Base-by-base conservation (phyloP, 1,140 invertebrate species). In the Polypedilum vanderplanki region DNA sequence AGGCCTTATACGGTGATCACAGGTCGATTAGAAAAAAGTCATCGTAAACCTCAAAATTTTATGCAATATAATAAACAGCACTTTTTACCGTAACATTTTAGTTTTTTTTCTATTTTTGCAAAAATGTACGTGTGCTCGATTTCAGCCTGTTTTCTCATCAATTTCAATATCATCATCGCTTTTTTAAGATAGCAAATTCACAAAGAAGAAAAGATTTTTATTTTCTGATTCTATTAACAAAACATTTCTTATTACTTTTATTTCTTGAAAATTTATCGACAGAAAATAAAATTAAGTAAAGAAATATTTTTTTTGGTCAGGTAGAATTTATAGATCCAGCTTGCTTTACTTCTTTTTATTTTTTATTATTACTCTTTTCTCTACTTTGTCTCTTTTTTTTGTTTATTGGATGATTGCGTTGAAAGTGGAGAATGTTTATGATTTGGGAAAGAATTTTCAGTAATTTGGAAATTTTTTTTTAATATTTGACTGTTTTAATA, bases 321-420 rank as follows among this genome's bases (percentile, higher is more conserved):
- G 65, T 70, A 70, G 18, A 70, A 70, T 70, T 70, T 70, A 70
- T 70, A 70, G 65, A 70, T 70, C 17, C 65, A 70, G 65, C 65
- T 70, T 57, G n/a, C 12, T 57, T 57, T 57, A 57, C n/a, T 57
- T 57, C 46, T 12, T 57, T n/a, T 57, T 41, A 41, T 41, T 41
- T 46, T 46, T 46, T 15, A n/a, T 57, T 15, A 57, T 57, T 57
- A n/a, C 12, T 57, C 15, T 4, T 57, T 57, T 57, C 10, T 33
- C 24, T 33, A 33, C 24, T 33, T 33, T 33, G 24, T 33, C 24
- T 33, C 24, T 33, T 33, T 33, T 33, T 33, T 33, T 33, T 33
- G 24, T 33, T 33, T 33, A 33, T 5, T 33, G 24, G 5, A 33
- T 33, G 2, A 33, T 33, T 33, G 24, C 24, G 24, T 3, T 33